Base-by-base conservation (phyloP, 2,888 invertebrate genomes). In the Rhodophaea formosa region DNA sequence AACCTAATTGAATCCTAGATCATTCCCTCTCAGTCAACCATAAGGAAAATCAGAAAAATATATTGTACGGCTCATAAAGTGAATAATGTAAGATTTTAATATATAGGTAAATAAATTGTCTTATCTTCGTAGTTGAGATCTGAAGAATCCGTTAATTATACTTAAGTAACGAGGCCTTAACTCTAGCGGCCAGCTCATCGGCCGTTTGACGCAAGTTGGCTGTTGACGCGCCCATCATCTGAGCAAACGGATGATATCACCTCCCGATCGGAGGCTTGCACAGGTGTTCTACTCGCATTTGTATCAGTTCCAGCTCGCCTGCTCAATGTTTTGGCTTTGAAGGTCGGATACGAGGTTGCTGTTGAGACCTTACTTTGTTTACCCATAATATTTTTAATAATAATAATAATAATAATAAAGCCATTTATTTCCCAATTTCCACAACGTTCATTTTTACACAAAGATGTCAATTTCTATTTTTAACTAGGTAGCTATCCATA, bases 231-330 rank as follows among this genome's bases (percentile, higher is more conserved):
- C 69, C 66, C 61, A 73, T 79, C 86, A 85, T 77, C 82, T 86
- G 85, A 71, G 69, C 73, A 86, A 84, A 87, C 68, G 65, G 76
- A 70, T 87, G 86, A 85, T 82, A 80, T 88, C 88, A 88, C 70
- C 76, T 62, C 49, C 43, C 49, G 23, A 56, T 58, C 59, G 58
- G 55, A 58, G 43, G n/a, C 58, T 75, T 73, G 69, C 70, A 75
- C 79, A 79, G 76, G 74, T 78, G 79, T 61, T 43, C 12, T 29
- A 39, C 44, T 61, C 55, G 59, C 52, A 35, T 47, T 47, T 55
- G 53, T 60, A 59, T 44, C 51, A 30, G 14, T 29, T 42, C 47
- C 44, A 47, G 16, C 47, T 35, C 23, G 12, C 43, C 3, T 44
- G 23, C 8, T 53, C 16, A 53, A 14, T 55, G 49, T 14, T 49